Percentiles rank a stretch among this genome's conserved stretches.
Conservation (phyloP, 1,140 invertebrate genomes). For the Penaeus chinensis region DNA sequence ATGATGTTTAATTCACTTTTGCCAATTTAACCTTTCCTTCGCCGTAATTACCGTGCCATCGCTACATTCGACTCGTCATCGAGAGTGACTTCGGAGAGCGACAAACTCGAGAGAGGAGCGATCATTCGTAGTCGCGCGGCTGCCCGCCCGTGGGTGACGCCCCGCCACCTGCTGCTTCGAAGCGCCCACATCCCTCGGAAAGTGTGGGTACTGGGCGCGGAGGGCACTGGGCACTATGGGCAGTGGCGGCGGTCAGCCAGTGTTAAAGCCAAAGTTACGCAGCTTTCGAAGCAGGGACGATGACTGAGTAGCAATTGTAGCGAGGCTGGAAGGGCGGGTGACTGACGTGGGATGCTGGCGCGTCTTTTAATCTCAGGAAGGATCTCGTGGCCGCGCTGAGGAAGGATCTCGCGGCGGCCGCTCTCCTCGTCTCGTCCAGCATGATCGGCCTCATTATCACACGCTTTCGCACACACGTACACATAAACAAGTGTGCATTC, state of each 20-base stretch:
- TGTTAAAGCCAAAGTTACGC: too few species aligned
- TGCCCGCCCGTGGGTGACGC: too few species aligned
- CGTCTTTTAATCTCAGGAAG: not conserved
- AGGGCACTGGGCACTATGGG: too few species aligned
- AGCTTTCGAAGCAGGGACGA: too few species aligned
- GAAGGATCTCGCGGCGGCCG: not conserved
- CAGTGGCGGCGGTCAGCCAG: too few species aligned
- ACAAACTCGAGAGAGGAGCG: not conserved
- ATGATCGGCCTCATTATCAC: constrained; percentile 5
- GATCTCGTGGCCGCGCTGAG: too few species aligned
- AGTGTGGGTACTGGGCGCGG: too few species aligned
- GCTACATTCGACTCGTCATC: not conserved
- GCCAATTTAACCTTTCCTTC: not conserved
- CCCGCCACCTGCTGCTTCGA: too few species aligned
- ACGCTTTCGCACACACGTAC: not conserved
- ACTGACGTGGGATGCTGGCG: too few species aligned
- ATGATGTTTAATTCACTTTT: too few species aligned
- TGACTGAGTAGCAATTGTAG: not conserved
- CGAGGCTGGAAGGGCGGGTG: not conserved
- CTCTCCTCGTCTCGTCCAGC: not conserved
- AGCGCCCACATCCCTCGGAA: too few species aligned
- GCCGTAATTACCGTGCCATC: not conserved
- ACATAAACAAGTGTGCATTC: not conserved
- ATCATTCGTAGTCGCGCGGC: too few species aligned
- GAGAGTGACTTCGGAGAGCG: not conserved